Conservation (phyloP, 1,140 invertebrate species). For the Leptopilina boulardi region DNA sequence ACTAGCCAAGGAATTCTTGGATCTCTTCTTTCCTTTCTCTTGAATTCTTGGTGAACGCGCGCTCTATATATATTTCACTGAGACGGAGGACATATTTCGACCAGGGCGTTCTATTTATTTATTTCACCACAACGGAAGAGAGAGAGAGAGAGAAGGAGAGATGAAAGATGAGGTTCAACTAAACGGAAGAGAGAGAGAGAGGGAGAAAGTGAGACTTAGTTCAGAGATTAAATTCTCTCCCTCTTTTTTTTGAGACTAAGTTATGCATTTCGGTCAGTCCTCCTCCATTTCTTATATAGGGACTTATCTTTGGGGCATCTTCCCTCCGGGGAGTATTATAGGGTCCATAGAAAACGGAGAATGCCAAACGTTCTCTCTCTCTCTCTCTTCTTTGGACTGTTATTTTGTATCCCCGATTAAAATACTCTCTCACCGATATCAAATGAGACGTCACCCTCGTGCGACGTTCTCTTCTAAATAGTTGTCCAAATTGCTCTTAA, state of each 20-base stretch:
- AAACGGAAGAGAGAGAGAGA: conserved; percentile 46
- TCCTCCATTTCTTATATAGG: conserved; percentile 55
- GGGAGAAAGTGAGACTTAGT: conserved; percentile 50
- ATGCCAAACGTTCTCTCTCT: conserved; percentile 42
- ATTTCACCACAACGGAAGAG: conserved; percentile 42
- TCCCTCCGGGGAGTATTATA: conserved; percentile 40
- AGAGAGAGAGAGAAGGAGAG: conserved; percentile 44
- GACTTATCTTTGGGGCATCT: conserved; percentile 57
- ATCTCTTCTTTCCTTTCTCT: conserved; percentile 7
- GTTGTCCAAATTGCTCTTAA: conserved; percentile 17
- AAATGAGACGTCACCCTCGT: conserved; percentile 57
- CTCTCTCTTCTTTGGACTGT: conserved; percentile 42
- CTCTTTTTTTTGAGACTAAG: conserved; percentile 44
- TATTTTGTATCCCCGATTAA: conserved; percentile 57
- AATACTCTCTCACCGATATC: conserved; percentile 44
- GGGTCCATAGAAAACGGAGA: conserved; percentile 26
- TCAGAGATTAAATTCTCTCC: conserved; percentile 56
- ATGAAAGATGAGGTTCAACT: conserved; percentile 42
- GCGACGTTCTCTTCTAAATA: conserved; percentile 41
- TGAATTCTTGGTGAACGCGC: conserved; percentile 21
- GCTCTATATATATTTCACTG: conserved; percentile 51
- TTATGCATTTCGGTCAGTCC: conserved; percentile 57
- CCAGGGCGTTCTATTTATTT: conserved; percentile 48
- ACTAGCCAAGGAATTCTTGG: conserved; percentile 12
- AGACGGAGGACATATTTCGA: conserved; percentile 53